These are phyloP conservation scores for Meteorus colon DNA, from an alignment of 2,888 invertebrate genomes.

Conservation along the genomic window DNA sequence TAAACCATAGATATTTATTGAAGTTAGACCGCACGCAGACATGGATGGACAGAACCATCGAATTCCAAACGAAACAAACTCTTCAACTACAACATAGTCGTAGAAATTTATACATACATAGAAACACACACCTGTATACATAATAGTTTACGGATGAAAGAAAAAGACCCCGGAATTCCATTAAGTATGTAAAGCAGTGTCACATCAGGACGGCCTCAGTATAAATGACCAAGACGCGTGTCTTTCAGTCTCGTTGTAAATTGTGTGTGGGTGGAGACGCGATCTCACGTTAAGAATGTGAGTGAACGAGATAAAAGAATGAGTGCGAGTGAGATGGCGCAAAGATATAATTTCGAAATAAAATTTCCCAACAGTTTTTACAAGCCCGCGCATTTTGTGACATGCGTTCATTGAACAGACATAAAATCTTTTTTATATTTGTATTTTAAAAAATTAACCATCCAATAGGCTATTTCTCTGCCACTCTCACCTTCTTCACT, in stretches of 20 bases:
- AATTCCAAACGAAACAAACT: background rate
- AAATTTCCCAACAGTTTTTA: slow-evolving; percentile 59
- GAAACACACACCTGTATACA: background rate
- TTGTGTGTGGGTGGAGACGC: slow-evolving; percentile 30
- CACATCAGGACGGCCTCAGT: slow-evolving; percentile 47
- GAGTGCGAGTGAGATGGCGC: background rate
- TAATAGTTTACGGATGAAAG: background rate
- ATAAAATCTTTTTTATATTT: background rate
- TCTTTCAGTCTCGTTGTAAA: slow-evolving; percentile 47
- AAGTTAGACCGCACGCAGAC: slow-evolving; percentile 12
- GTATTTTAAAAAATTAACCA: background rate
- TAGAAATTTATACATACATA: background rate
- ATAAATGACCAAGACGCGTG: slow-evolving; percentile 57
- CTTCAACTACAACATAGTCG: background rate
- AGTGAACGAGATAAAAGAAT: slow-evolving; percentile 37
- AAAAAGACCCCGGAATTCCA: slow-evolving; percentile 53
- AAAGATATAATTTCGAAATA: slow-evolving; percentile 48
- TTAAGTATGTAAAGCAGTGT: slow-evolving; percentile 60
- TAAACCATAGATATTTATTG: background rate
- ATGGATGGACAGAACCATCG: background rate
- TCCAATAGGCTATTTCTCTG: background rate
- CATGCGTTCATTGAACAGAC: background rate
- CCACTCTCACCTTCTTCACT: background rate
- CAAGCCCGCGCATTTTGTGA: slow-evolving; percentile 38
- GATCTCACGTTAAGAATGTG: slow-evolving; percentile 42